These are phyloP conservation scores for Dolomedes plantarius DNA, from an alignment of 2,888 invertebrate species.

Conservation along the genomic window DNA sequence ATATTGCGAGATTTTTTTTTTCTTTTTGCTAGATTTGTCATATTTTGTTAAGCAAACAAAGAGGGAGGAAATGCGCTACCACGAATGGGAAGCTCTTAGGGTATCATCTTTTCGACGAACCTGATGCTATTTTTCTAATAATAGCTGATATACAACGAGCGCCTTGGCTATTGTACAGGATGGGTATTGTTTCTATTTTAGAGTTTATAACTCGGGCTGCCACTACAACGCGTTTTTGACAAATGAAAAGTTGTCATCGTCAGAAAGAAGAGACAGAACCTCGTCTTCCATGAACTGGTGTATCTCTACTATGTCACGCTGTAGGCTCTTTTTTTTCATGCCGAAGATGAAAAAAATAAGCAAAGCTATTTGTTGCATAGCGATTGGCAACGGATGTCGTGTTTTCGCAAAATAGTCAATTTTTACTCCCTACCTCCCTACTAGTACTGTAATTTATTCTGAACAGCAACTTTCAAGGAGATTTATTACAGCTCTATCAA, in stretches of 20 bases:
- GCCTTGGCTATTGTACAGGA: constrained; percentile 7
- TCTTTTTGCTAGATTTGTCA: no score
- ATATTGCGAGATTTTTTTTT: no score
- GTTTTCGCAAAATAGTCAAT: no score
- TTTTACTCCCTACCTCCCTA: no score
- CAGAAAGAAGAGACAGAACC: background rate
- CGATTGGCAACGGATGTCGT: background rate
- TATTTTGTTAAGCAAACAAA: no score
- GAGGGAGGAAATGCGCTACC: no score
- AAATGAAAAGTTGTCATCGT: background rate
- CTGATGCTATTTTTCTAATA: background rate
- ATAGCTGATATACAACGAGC: background rate
- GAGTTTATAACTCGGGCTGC: background rate
- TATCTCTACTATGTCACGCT: constrained; percentile 1
- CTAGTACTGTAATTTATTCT: no score
- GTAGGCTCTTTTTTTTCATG: background rate
- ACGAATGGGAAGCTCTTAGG: no score
- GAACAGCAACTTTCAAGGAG: no score
- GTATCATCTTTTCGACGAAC: background rate
- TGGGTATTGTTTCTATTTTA: background rate
- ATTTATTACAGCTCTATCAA: no score
- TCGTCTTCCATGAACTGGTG: background rate
- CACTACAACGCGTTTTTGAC: background rate
- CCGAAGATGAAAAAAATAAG: background rate
- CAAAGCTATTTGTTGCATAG: background rate